Evolutionary conservation across 2,888 invertebrate genomes (phyloP).

Genomic region (Plagodis pulveraria): DNA sequence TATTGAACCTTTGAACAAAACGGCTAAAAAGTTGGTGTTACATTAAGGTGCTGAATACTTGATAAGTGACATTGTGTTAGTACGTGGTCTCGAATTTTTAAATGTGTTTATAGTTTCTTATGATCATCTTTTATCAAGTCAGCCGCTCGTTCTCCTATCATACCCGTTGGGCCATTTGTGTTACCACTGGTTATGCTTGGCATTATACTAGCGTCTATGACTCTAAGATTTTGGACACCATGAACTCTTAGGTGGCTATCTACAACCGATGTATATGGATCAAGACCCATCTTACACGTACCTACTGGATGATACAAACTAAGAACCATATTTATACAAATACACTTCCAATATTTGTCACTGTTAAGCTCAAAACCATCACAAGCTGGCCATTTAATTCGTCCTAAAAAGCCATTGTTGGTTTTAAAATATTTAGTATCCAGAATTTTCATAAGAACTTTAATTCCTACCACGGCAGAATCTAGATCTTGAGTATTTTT

Average conservation of each 20-base stretch:
- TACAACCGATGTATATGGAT: slow-evolving; percentile 50
- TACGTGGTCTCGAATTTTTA: no score
- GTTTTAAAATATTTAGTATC: slow-evolving; percentile 54
- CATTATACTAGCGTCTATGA: slow-evolving; percentile 92
- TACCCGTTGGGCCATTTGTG: slow-evolving; percentile 91
- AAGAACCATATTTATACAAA: slow-evolving; percentile 71
- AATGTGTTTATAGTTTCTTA: slow-evolving; percentile 43
- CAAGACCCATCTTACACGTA: slow-evolving; percentile 85
- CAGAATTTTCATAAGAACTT: slow-evolving; percentile 52
- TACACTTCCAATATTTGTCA: slow-evolving; percentile 60
- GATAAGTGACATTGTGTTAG: no score
- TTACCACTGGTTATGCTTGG: slow-evolving; percentile 90
- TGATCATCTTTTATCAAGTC: slow-evolving; percentile 86
- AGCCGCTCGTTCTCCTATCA: slow-evolving; percentile 92
- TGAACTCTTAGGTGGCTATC: slow-evolving; percentile 87
- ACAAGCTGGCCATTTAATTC: slow-evolving; percentile 54
- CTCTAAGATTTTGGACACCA: slow-evolving; percentile 86
- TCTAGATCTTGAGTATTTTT: slow-evolving; percentile 80
- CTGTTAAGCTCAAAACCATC: slow-evolving; percentile 49
- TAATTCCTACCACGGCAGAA: slow-evolving; percentile 51
- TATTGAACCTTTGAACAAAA: no score
- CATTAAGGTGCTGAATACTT: no score
- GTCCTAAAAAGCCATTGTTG: slow-evolving; percentile 50
- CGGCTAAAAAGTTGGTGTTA: no score
- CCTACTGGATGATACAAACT: slow-evolving; percentile 89